Conservation (phyloP, 35 echinoderm and acorn worm species). For the Acanthaster planci region DNA sequence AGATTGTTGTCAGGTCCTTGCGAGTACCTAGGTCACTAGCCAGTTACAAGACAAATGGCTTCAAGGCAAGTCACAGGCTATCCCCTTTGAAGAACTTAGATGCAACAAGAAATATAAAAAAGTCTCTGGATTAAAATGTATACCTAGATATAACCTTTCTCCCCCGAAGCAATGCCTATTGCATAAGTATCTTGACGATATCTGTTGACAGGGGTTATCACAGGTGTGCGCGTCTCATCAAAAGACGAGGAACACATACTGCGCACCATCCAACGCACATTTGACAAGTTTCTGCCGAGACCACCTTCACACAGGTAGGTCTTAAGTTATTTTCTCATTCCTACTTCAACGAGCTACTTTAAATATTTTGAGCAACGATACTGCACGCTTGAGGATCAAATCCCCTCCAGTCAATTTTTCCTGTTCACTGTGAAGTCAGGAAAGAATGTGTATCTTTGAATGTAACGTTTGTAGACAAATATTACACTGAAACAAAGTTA, state of each 20-base stretch:
- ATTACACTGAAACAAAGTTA: not conserved
- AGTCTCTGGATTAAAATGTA: not conserved
- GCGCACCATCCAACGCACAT: not conserved
- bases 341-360: not conserved
- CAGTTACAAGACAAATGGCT: not conserved
- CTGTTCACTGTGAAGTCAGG: not conserved
- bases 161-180: not conserved
- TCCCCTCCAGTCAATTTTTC: not conserved
- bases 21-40: too few relatives aligned
- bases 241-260: not conserved
- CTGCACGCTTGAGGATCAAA: not conserved
- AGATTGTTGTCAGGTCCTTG: too few relatives aligned
- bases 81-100: not conserved
- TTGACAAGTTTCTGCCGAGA: not conserved
- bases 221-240: not conserved
- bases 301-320: constrained; percentile 14
- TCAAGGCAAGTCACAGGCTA: not conserved
- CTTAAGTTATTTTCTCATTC: too few relatives aligned
- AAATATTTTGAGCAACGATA: too few relatives aligned
- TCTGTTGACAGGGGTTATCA: constrained; percentile 1
- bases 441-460: not conserved
- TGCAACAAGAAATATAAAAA: not conserved
- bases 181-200: not conserved
- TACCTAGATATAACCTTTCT: not conserved
- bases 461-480: not conserved